Evolutionary conservation across 2,888 invertebrate genomes (phyloP), one percentile per base, ranked within the genome.

Genomic region (Camponotus fellah): DNA sequence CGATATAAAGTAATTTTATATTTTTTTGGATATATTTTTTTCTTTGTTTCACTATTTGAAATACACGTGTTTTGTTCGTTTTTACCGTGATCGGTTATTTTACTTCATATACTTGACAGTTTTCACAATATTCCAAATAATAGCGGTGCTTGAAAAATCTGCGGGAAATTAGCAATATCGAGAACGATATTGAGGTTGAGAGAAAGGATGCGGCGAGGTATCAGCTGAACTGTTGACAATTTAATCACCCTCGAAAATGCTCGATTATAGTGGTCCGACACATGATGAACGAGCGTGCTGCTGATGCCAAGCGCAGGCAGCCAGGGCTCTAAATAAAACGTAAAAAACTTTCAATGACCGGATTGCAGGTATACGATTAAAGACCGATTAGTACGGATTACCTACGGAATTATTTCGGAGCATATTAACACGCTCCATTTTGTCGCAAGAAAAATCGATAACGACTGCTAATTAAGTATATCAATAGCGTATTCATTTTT

Each of bases 221-320:
- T 75, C 82, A 72, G 75, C 62, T 80, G 83, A 72, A 86, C 83
- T 75, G 84, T 84, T 89, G 89, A 89, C 89, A 89, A 88, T 88
- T 89, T 89, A 89, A 89, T 89, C 88, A 85, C 83, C 53, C 62
- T 74, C 83, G 82, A 87, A 88, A 89, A 88, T 81, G 77, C 62
- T 82, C 88, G 87, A 88, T 89, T 89, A 89, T 87, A 82, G 86
- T 66, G 81, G 37, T 21, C 58, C 71, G 87, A 85, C 89, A 85
- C 84, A 88, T 88, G 89, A 89, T 84, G 88, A 82, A 66, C 77
- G 80, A 82, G 74, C 80, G 74, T 72, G 69, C 83, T 76, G 72
- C 85, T 88, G 66, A 79, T 46, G 60, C 60, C 71, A 80, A 72
- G 72, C 58, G 72, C 71, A 79, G 58, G 21, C 43, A 74, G 17